phyloP scores from a whole-genome alignment of 2,797 vertebrate genomes.

The Neostethus bicornis region DNA sequence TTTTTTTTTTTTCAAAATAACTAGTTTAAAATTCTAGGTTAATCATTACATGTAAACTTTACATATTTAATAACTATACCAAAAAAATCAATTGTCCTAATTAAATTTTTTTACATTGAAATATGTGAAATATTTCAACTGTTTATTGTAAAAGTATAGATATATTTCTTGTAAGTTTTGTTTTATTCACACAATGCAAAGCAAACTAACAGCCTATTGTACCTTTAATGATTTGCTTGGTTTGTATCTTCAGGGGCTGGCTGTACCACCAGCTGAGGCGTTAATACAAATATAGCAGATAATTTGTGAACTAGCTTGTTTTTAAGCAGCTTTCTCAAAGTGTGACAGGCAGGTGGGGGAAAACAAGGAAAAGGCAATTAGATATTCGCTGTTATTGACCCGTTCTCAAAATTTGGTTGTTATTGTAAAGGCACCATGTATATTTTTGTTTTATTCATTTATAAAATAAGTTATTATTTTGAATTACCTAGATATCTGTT shows the following conservation, averaged over 20 bases:
- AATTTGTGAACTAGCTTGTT: constrained; percentile 83
- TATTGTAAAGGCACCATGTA: constrained; percentile 38
- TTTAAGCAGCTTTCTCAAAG: constrained; percentile 82
- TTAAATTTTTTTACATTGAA: background rate
- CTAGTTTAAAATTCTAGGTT: background rate
- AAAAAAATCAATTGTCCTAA: background rate
- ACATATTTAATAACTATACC: background rate
- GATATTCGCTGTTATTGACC: constrained; percentile 73
- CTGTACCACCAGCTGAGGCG: constrained; percentile 85
- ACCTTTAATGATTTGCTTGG: constrained; percentile 75
- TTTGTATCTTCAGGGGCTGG: constrained; percentile 74
- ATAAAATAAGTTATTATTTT: constrained; percentile 10
- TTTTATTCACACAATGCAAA: constrained; percentile 31
- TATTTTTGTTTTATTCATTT: constrained; percentile 18
- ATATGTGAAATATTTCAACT: background rate
- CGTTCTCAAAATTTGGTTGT: constrained; percentile 51
- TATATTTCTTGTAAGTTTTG: constrained; percentile 18
- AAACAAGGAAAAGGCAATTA: constrained; percentile 82
- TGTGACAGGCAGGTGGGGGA: constrained; percentile 83
- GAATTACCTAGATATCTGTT: constrained; percentile 9
- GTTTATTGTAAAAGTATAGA: constrained; percentile 17
- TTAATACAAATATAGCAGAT: constrained; percentile 88
- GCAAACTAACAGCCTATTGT: constrained; percentile 58
- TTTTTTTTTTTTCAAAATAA: background rate
- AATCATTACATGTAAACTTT: background rate